phyloP scores from a whole-genome alignment of 2,888 invertebrate genomes.

The Acanthococcus lagerstroemiae region DNA sequence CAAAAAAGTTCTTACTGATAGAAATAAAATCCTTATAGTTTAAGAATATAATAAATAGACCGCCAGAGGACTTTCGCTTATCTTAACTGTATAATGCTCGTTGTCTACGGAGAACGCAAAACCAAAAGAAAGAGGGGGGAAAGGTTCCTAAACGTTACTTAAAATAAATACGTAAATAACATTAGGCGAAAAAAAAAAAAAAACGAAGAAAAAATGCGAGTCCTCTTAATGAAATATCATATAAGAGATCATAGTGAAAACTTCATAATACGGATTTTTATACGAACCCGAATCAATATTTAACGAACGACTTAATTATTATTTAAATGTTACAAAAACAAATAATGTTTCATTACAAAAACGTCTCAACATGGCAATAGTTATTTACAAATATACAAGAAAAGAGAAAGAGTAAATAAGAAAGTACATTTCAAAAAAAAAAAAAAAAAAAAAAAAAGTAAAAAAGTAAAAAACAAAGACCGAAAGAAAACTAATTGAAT shows the following conservation, averaged over 20 bases:
- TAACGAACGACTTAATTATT: conserved; percentile 14
- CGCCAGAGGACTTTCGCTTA: too few relatives aligned
- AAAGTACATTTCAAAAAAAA: not conserved
- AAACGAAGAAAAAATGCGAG: conserved; percentile 9
- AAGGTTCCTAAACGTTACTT: not conserved
- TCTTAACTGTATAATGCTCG: too few relatives aligned
- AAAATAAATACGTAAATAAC: not conserved
- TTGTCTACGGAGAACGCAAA: too few relatives aligned
- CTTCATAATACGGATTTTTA: conserved; percentile 22
- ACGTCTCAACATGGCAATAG: conserved; percentile 14
- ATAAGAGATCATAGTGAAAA: conserved; percentile 30
- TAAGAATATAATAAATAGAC: too few relatives aligned
- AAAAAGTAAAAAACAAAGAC: not conserved
- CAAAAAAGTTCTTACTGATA: too few relatives aligned
- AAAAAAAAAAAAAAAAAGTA: not conserved
- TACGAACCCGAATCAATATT: conserved; percentile 14
- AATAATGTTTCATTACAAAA: conserved; percentile 3
- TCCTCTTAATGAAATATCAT: conserved; percentile 24
- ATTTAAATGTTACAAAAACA: not conserved
- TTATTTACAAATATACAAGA: conserved; percentile 14
- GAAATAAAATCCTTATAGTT: too few relatives aligned
- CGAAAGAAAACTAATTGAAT: not conserved
- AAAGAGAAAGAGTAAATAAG: conserved; percentile 2
- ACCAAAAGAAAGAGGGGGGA: not conserved
- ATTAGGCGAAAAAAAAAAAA: not conserved